Conservation (phyloP, 2,797 vertebrate genomes). For the Hybognathus amarus region DNA sequence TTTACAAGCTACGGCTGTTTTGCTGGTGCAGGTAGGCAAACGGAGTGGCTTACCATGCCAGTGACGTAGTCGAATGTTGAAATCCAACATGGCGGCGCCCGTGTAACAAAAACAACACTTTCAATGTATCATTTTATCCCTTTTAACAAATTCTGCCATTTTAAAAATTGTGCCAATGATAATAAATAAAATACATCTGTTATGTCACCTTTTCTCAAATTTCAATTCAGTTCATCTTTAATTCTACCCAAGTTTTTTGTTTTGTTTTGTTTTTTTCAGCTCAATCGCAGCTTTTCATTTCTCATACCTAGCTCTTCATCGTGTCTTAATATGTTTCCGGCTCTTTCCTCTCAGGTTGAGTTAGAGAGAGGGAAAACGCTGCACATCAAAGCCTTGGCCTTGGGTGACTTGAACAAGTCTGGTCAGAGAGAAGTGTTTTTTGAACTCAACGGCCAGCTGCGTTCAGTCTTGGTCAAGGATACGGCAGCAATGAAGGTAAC, state of each 20-base stretch:
- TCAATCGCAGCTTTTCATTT: background rate
- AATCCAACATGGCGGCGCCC: too few species aligned
- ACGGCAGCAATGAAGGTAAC: slow-evolving; percentile 92
- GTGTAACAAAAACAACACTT: too few species aligned
- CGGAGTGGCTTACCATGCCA: too few species aligned
- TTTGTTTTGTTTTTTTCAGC: background rate
- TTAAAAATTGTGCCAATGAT: too few species aligned
- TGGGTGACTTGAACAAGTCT: slow-evolving; percentile 90
- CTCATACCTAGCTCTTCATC: background rate
- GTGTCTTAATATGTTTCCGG: background rate
- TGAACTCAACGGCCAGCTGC: slow-evolving; percentile 93
- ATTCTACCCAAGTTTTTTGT: background rate
- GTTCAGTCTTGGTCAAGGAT: slow-evolving; percentile 93
- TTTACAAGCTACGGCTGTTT: too few species aligned
- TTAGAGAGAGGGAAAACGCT: slow-evolving; percentile 92
- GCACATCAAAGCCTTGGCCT: slow-evolving; percentile 93
- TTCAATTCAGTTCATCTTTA: too few species aligned
- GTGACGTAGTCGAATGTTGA: too few species aligned
- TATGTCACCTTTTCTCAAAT: too few species aligned
- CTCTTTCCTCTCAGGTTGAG: slow-evolving; percentile 62
- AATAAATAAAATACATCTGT: too few species aligned
- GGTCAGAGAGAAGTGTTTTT: slow-evolving; percentile 97
- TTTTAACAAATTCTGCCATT: too few species aligned
- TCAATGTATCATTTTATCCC: too few species aligned
- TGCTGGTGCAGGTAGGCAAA: too few species aligned